Conservation (phyloP, 37 sponge, comb jelly and placozoan species). For the Ephydatia muelleri region DNA sequence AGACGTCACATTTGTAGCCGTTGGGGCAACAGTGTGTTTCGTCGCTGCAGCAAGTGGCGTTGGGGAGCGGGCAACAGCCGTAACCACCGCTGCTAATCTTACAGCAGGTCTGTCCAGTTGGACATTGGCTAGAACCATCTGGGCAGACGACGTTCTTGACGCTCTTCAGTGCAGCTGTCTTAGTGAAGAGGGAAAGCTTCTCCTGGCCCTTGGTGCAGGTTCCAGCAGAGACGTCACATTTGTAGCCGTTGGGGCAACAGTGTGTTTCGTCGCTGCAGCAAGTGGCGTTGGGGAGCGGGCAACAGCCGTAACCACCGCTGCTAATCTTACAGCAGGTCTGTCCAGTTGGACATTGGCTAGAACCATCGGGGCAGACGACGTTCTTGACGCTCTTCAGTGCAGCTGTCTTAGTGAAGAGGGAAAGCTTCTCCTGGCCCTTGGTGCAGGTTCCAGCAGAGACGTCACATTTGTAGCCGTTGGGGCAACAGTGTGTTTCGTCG, state of each 20-base stretch:
- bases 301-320: constrained; percentile 62
- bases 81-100: constrained; percentile 16
- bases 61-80: constrained; percentile 65
- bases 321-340: constrained; percentile 65
- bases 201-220: constrained; percentile 36
- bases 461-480: constrained; percentile 66
- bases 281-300: constrained; percentile 63
- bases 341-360: constrained; percentile 52
- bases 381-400: constrained; percentile 4
- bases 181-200: constrained; percentile 16
- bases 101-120: constrained; percentile 45
- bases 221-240: constrained; percentile 54
- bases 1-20: constrained; percentile 46
- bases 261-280: constrained; percentile 66
- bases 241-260: constrained; percentile 58
- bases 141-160: constrained; percentile 40
- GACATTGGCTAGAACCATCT: constrained; percentile 47
- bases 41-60: constrained; percentile 65
- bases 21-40: constrained; percentile 57
- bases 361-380: constrained; percentile 62
- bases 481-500: constrained; percentile 70
- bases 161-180: constrained; percentile 16
- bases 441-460: constrained; percentile 53
- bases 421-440: constrained; percentile 7
- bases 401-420: constrained; percentile 21